Conservation (phyloP, 1,140 invertebrate species). For the Sarcophaga bullata region DNA sequence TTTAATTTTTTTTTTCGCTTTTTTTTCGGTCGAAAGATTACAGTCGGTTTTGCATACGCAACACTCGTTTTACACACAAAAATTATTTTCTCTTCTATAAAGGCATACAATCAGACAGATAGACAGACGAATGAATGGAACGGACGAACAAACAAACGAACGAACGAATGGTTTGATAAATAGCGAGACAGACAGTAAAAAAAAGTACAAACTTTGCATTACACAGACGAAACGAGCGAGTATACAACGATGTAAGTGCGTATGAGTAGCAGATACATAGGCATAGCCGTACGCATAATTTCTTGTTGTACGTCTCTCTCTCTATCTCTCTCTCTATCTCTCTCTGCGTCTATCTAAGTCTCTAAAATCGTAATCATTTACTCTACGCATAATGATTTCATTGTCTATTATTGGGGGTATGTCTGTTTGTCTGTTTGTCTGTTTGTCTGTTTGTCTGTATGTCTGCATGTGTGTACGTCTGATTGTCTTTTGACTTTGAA, state of each 20-base stretch:
- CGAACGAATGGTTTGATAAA: background rate
- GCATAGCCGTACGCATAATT: background rate
- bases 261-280: background rate
- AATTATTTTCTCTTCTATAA: background rate
- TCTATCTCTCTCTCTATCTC: no score
- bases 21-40: no score
- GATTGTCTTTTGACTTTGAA: background rate
- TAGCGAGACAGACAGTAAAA: background rate
- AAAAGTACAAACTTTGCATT: constrained; percentile 11
- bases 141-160: no score
- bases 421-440: no score
- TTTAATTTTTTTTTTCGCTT: background rate
- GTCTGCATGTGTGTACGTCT: no score
- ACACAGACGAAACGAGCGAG: background rate
- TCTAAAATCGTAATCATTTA: background rate
- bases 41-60: constrained; percentile 13
- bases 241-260: background rate
- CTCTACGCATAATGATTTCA: constrained; percentile 21
- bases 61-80: no score
- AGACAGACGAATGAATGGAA: constrained; percentile 20
- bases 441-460: no score
- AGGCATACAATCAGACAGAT: constrained; percentile 35
- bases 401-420: background rate
- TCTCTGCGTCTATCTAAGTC: no score
- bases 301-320: no score